Conservation (phyloP, 2,888 invertebrate genomes). For the Tachystola acroxantha region DNA sequence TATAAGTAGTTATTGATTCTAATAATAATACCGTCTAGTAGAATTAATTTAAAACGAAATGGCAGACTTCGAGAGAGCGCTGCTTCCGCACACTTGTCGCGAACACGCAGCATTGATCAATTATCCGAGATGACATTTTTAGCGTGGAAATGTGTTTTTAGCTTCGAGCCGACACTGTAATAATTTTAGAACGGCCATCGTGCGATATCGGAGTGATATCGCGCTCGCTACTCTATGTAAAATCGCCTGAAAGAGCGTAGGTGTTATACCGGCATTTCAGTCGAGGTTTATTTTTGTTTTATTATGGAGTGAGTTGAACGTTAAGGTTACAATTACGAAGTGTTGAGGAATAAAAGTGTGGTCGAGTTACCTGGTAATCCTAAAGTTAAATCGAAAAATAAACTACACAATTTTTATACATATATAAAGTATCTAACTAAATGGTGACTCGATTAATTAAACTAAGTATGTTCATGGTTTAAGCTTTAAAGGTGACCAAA, state of each 20-base stretch:
- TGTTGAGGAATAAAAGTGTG: not conserved
- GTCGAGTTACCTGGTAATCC: too few species aligned
- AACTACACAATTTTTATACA: too few species aligned
- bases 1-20: too few species aligned
- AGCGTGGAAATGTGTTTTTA: conserved; percentile 42
- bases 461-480: too few species aligned
- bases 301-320: conserved; percentile 3
- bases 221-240: conserved; percentile 18
- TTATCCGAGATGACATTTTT: conserved; percentile 50
- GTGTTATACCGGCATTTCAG: conserved; percentile 22
- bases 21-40: too few species aligned
- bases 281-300: conserved; percentile 18
- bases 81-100: conserved; percentile 32
- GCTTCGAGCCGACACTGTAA: conserved; percentile 36
- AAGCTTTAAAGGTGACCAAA: too few species aligned
- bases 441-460: too few species aligned
- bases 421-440: too few species aligned
- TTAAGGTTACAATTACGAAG: not conserved
- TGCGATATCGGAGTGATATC: conserved; percentile 37
- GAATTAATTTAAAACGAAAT: too few species aligned
- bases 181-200: conserved; percentile 45
- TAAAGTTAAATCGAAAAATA: too few species aligned
- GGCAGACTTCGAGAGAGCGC: not conserved
- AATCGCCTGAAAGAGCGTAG: conserved; percentile 21
- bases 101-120: conserved; percentile 44